Evolutionary conservation across 2,888 invertebrate genomes (phyloP).

Genomic region (Carterocephalus palaemon): DNA sequence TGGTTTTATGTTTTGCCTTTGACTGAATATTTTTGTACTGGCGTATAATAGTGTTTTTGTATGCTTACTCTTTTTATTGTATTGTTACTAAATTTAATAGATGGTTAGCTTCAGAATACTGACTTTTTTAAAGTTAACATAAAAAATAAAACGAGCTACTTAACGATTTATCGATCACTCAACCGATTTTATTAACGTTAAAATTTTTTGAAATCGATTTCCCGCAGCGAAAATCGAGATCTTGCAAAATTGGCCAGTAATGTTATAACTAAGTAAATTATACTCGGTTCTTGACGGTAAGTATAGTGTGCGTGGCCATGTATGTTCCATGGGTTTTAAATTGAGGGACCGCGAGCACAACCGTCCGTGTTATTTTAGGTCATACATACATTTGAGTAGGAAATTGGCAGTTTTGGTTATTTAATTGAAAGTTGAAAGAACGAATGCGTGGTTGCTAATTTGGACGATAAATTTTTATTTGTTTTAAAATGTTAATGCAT

Average conservation of each 20-base stretch:
- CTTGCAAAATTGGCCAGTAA: conserved; percentile 45
- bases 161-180: conserved; percentile 56
- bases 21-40: no score
- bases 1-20: no score
- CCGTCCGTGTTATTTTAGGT: conserved; percentile 26
- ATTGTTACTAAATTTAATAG: no score
- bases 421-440: conserved; percentile 22
- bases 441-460: conserved; percentile 11
- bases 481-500: conserved; percentile 5
- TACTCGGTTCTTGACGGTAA: conserved; percentile 43
- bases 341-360: conserved; percentile 21
- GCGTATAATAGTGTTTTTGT: no score
- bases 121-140: no score
- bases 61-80: no score
- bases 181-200: conserved; percentile 49
- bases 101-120: no score
- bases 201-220: conserved; percentile 56
- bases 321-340: conserved; percentile 22
- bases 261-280: conserved; percentile 56
- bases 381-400: conserved; percentile 30
- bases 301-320: conserved; percentile 43
- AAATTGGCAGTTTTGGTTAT: conserved; percentile 28
- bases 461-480: conserved; percentile 12
- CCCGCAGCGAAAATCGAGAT: conserved; percentile 43
- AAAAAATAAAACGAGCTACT: conserved; percentile 38